Evolutionary conservation across 2,888 invertebrate genomes (phyloP), one percentile per base, ranked within the genome.

Genomic region (Crepidodera aurea): DNA sequence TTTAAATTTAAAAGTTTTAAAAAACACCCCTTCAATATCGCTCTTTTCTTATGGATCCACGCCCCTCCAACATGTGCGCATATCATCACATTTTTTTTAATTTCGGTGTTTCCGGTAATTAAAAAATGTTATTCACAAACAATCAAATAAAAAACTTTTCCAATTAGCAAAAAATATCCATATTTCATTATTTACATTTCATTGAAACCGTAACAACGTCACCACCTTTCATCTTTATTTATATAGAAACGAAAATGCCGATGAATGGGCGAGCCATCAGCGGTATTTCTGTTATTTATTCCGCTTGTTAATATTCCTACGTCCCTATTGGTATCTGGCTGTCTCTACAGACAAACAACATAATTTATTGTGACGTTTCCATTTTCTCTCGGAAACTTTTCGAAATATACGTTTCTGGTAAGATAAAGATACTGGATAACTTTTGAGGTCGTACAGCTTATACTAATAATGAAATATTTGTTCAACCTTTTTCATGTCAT

Each of bases 301-400:
- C 63, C 53, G 32, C 46, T 65, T 61, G 70, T 66, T 69, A 70
- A 68, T 68, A 68, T 69, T 65, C 67, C 59, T 62, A 62, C 64
- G 60, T 62, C 58, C 69, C 57, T 69, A 69, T 69, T 61, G 66
- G 67, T 63, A 69, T 69, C 65, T 62, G 66, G 60, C 59, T 62
- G 61, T 64, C 48, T 64, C 53, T 32, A 39, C 58, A 65, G 70
- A 74, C 74, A 74, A 73, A 73, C 74, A 71, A 72, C 71, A 69
- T 72, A 71, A 75, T 73, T 73, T 73, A 75, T 73, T 62, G 70
- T 73, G 73, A 73, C 74, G 67, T 73, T 73, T 73, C 73, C 72
- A 73, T 73, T 73, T 73, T 70, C 69, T 67, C 67, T 65, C 64
- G 68, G 66, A 61, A 68, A 73, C 71, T 69, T 67, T 67, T 58